phyloP scores from a whole-genome alignment of 2,113 vertebrate genomes.

The Nothocercus julius region DNA sequence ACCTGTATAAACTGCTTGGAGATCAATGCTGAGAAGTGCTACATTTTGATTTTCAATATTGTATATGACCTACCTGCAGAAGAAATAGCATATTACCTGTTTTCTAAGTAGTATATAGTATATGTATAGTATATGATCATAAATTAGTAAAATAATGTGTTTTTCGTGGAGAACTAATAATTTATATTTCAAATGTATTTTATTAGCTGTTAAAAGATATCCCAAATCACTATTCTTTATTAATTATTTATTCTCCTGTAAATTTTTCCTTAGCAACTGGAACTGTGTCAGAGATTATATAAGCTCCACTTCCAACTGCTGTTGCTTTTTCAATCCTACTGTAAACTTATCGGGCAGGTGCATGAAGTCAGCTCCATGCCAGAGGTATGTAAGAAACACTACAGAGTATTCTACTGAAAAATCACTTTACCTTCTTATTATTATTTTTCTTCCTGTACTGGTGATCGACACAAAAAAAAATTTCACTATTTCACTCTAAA shows the following conservation, averaged over 20 bases:
- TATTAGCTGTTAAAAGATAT: not conserved
- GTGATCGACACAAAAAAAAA: not conserved
- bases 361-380: conserved; percentile 95
- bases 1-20: not conserved
- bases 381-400: conserved; percentile 84
- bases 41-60: not conserved
- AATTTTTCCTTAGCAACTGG: conserved; percentile 89
- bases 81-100: not conserved
- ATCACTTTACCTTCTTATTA: not conserved
- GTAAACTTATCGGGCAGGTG: conserved; percentile 96
- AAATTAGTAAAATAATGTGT: not conserved
- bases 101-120: not conserved
- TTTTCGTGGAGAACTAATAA: not conserved
- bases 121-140: not conserved
- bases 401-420: not conserved
- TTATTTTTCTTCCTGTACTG: not conserved
- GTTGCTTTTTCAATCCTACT: conserved; percentile 98
- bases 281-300: conserved; percentile 96
- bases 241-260: conserved; percentile 49
- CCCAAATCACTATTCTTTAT: not conserved
- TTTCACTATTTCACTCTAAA: not conserved
- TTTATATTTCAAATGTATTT: not conserved
- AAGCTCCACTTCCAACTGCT: conserved; percentile 99
- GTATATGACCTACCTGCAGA: not conserved
- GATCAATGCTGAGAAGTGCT: not conserved